Evolutionary conservation across 2,797 vertebrate genomes (phyloP).

Genomic region (Enteromius fasciolatus): DNA sequence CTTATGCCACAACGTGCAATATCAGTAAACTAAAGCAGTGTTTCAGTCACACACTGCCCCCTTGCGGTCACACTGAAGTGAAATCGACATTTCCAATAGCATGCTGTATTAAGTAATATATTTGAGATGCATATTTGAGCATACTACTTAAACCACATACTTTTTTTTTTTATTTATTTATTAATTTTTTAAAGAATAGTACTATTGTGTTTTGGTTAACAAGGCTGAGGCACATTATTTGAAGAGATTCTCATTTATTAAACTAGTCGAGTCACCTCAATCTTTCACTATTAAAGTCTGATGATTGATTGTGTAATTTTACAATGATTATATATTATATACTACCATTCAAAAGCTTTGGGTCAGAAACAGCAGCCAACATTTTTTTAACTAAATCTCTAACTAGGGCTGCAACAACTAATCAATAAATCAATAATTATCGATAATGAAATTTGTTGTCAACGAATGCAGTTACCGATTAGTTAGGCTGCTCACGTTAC

Average conservation of each 20-base stretch:
- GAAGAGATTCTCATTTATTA: background rate
- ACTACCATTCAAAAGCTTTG: background rate
- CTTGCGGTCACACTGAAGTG: constrained; percentile 32
- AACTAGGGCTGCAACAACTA: too few relatives aligned
- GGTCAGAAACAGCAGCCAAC: background rate
- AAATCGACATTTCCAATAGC: background rate
- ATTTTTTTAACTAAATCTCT: background rate
- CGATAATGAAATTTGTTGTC: too few relatives aligned
- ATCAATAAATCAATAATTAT: too few relatives aligned
- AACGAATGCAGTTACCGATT: too few relatives aligned
- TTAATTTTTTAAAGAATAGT: too few relatives aligned
- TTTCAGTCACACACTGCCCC: constrained; percentile 43
- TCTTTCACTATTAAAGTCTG: background rate
- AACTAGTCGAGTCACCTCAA: too few relatives aligned
- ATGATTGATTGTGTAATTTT: background rate
- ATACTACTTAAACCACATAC: background rate
- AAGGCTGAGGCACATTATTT: background rate
- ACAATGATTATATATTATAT: background rate
- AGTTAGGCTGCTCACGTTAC: too few relatives aligned
- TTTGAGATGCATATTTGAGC: background rate
- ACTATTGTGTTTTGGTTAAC: background rate
- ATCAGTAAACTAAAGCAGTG: background rate
- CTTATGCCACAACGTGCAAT: background rate
- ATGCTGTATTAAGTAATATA: too few relatives aligned
- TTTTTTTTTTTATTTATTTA: too few relatives aligned